phyloP scores from a whole-genome alignment of 2,113 vertebrate genomes.

The Calonectris borealis region DNA sequence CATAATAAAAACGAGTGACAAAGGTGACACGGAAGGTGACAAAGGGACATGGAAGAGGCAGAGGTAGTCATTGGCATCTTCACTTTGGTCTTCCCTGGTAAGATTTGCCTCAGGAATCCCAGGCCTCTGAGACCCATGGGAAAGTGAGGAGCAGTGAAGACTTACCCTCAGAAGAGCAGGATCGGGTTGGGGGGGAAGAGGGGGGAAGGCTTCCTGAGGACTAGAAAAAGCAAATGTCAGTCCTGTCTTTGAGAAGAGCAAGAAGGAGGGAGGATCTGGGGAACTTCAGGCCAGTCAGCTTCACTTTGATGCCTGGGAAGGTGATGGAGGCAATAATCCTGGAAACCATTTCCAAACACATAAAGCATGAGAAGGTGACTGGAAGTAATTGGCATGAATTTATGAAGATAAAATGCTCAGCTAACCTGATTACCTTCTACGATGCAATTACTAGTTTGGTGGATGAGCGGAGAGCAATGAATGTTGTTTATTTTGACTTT shows the following conservation, averaged over 20 bases:
- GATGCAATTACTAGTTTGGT: neutral
- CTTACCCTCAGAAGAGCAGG: neutral
- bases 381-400: neutral
- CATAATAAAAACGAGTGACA: neutral
- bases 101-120: neutral
- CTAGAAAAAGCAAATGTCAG: neutral
- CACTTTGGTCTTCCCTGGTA: neutral
- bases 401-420: neutral
- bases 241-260: neutral
- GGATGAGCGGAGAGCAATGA: neutral
- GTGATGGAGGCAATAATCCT: neutral
- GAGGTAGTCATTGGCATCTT: neutral
- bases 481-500: neutral
- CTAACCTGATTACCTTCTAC: neutral
- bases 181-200: neutral
- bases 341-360: neutral
- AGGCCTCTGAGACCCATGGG: neutral
- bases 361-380: neutral
- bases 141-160: neutral
- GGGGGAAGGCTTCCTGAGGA: neutral
- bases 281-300: neutral
- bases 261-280: neutral
- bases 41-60: neutral
- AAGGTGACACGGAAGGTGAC: neutral
- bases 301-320: neutral